A percentile compares a stretch with the other conserved stretches of the same genome.
phyloP scores from a whole-genome alignment of 2,113 vertebrate species.

The Oryzias woworae region DNA sequence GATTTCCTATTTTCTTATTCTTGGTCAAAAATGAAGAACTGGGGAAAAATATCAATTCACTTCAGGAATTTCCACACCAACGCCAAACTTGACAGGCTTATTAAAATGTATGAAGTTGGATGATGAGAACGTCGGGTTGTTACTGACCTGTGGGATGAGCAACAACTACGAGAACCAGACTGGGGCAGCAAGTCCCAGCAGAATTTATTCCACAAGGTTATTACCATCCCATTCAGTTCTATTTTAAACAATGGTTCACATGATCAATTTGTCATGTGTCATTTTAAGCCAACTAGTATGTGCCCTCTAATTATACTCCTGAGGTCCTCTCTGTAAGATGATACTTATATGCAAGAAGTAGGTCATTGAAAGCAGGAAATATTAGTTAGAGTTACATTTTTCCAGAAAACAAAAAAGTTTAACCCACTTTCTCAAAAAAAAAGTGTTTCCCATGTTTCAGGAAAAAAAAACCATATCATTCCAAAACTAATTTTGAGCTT shows the following conservation, averaged over 20 bases:
- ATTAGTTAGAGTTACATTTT: constrained; percentile 16
- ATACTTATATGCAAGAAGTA: constrained; percentile 32
- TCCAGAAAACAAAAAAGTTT: neutral
- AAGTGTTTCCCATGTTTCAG: neutral
- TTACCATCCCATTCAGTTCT: constrained; percentile 30
- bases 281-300: constrained; percentile 34
- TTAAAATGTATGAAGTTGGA: constrained; percentile 33
- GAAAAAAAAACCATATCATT: too few species aligned
- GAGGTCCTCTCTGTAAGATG: constrained; percentile 12
- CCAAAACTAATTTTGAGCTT: too few species aligned
- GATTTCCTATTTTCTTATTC: neutral
- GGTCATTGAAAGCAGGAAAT: constrained; percentile 43
- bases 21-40: too few species aligned
- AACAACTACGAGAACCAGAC: constrained; percentile 33
- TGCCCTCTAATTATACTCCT: constrained; percentile 40
- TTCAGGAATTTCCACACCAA: neutral
- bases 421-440: neutral
- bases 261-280: constrained; percentile 59
- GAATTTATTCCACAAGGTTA: constrained; percentile 8
- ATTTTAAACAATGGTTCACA: constrained; percentile 41
- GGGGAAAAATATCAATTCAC: too few species aligned
- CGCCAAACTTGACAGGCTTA: constrained; percentile 5
- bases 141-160: constrained; percentile 16
- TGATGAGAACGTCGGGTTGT: neutral
- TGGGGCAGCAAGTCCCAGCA: constrained; percentile 1